Conservation (phyloP, 2,797 vertebrate species). For the Rhinogobio ventralis region DNA sequence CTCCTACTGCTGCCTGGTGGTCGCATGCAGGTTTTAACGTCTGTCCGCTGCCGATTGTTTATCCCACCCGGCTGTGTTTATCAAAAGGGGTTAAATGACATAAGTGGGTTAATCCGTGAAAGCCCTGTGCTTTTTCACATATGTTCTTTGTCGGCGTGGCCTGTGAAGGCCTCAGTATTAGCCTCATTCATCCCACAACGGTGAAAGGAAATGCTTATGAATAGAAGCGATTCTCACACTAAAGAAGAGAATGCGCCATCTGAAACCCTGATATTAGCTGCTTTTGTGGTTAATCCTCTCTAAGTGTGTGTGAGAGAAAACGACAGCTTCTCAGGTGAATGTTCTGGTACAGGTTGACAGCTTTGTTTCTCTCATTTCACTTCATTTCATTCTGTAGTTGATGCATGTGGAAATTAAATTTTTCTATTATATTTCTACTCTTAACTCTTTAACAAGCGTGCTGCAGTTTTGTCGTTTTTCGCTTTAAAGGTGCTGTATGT, state of each 20-base stretch:
- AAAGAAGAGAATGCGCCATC: constrained; percentile 56
- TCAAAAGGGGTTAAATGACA: constrained; percentile 44
- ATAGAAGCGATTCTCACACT: constrained; percentile 58
- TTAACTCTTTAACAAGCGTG: background rate
- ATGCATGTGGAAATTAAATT: background rate
- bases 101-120: constrained; percentile 46
- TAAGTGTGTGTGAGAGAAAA: constrained; percentile 57
- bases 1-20: constrained; percentile 36
- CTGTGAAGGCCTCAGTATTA: constrained; percentile 44
- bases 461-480: background rate
- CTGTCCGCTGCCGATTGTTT: constrained; percentile 29
- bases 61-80: constrained; percentile 20
- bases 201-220: constrained; percentile 59
- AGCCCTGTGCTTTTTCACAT: constrained; percentile 32
- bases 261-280: constrained; percentile 65
- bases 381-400: background rate
- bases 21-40: constrained; percentile 2
- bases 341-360: constrained; percentile 1
- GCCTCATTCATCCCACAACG: constrained; percentile 51
- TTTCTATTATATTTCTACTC: background rate
- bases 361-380: constrained; percentile 11
- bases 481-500: too few species aligned
- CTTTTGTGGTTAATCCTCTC: constrained; percentile 66
- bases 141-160: constrained; percentile 37
- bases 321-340: constrained; percentile 60